Base-by-base conservation (phyloP, 1,140 invertebrate genomes). In the Vanessa tameamea region DNA sequence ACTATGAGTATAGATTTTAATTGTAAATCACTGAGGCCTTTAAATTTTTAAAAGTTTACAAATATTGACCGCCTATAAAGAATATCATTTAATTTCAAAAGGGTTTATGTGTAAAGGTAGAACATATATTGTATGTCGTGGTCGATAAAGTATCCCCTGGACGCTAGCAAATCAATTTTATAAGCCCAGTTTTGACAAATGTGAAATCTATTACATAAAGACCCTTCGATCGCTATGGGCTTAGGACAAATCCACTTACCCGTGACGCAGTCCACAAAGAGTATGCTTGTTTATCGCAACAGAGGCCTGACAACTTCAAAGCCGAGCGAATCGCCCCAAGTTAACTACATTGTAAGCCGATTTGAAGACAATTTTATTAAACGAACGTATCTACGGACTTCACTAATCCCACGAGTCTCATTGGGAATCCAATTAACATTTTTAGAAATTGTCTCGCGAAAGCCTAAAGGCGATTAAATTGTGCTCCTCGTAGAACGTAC, bases 121-220 rank as follows among this genome's bases (percentile, higher is more conserved):
- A 6, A 31, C 26, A 31, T 31, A 31, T 6, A 31, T 31, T 3
- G 26, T 31, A 31, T 11, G 53, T 61, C 31, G 31, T n/a, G 31
- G 31, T 9, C 14, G 57, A 31, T 26, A 59, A 26, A 23, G 14
- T 26, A 14, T 59, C 15, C 26, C 57, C 14, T 37, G 57, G 31
- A 37, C 26, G 57, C 57, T 61, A 7, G 31, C 51, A 72, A 72
- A 72, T 72, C 64, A 53, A 82, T 76, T 77, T 71, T 63, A 74
- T 63, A 76, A 71, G 73, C 70, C 71, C 69, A 78, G 78, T 82
- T 82, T 79, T 76, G 80, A 82, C 73, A 82, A 82, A 79, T 82
- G 76, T 72, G 75, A 72, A 79, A 76, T 79, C 71, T 82, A 79
- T 82, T 79, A 79, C 59, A 61, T 61, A 61, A 61, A 55, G 53